Conservation (phyloP, 2,797 vertebrate genomes). For the Calcarius lapponicus region DNA sequence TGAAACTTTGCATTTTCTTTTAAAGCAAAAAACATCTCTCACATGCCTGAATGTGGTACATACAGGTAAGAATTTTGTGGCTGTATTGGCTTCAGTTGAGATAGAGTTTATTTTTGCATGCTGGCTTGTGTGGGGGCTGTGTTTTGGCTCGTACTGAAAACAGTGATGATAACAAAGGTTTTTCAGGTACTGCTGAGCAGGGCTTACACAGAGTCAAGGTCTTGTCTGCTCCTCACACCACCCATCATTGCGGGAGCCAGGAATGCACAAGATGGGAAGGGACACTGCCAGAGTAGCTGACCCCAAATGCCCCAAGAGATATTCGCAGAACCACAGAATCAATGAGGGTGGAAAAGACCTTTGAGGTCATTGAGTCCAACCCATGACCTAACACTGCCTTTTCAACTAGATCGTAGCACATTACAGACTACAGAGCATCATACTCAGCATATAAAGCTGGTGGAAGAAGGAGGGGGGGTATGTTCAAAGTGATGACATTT, state of each 20-base stretch:
- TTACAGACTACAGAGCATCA: no score
- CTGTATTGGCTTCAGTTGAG: not conserved
- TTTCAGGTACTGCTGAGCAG: not conserved
- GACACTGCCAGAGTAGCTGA: not conserved
- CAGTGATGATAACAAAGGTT: not conserved
- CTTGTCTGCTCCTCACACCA: not conserved
- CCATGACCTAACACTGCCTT: not conserved
- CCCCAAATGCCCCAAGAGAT: not conserved
- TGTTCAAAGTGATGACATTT: accelerated
- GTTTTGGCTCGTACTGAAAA: not conserved
- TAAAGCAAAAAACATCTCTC: not conserved
- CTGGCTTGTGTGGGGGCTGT: not conserved
- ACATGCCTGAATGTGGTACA: not conserved
- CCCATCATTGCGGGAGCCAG: accelerated
- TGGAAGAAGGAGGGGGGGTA: accelerated
- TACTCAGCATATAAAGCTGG: not conserved
- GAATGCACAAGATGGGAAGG: not conserved
- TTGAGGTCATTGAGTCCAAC: not conserved
- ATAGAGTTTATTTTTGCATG: not conserved
- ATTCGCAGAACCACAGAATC: not conserved
- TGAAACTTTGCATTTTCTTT: not conserved
- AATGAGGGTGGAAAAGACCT: accelerated
- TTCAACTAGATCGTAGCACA: not conserved
- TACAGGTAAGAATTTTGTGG: not conserved
- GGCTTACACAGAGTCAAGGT: not conserved